Conservation (phyloP, 2,113 vertebrate genomes). For the Salvelinus namaycush region DNA sequence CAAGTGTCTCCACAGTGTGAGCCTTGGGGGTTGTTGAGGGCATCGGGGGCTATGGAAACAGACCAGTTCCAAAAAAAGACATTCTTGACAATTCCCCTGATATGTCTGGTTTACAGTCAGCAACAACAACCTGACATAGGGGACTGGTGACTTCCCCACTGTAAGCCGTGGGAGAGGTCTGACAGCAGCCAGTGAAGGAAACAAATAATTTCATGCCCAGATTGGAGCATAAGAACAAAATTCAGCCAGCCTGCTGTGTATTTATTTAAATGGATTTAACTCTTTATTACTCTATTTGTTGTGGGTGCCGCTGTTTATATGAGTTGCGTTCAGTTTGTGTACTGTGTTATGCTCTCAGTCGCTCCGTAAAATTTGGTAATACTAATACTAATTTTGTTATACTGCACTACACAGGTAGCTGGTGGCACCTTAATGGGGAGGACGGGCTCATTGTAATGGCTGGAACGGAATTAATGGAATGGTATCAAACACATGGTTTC, state of each 20-base stretch:
- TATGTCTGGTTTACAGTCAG: slow-evolving; percentile 27
- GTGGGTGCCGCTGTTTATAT: neutral
- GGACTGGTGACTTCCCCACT: slow-evolving; percentile 42
- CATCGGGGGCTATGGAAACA: neutral
- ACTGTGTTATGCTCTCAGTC: too few species aligned
- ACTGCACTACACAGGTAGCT: too few species aligned
- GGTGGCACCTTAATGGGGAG: too few species aligned
- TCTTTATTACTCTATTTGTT: neutral
- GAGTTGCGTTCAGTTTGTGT: neutral
- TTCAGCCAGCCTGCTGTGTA: slow-evolving; percentile 29
- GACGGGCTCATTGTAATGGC: too few species aligned
- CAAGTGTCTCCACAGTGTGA: too few species aligned
- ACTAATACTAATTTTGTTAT: too few species aligned
- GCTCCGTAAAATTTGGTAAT: too few species aligned
- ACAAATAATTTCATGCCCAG: too few species aligned
- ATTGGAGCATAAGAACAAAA: too few species aligned
- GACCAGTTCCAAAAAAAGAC: slow-evolving; percentile 33
- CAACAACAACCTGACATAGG: slow-evolving; percentile 13
- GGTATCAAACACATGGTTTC: too few species aligned
- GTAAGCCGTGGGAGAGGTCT: slow-evolving; percentile 42
- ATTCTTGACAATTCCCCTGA: slow-evolving; percentile 45
- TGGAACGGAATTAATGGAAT: too few species aligned
- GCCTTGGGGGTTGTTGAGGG: neutral
- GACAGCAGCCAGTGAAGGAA: neutral
- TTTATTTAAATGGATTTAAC: slow-evolving; percentile 36